Evolutionary conservation across 2,888 invertebrate genomes (phyloP).

Genomic region (Amaurobius ferox): DNA sequence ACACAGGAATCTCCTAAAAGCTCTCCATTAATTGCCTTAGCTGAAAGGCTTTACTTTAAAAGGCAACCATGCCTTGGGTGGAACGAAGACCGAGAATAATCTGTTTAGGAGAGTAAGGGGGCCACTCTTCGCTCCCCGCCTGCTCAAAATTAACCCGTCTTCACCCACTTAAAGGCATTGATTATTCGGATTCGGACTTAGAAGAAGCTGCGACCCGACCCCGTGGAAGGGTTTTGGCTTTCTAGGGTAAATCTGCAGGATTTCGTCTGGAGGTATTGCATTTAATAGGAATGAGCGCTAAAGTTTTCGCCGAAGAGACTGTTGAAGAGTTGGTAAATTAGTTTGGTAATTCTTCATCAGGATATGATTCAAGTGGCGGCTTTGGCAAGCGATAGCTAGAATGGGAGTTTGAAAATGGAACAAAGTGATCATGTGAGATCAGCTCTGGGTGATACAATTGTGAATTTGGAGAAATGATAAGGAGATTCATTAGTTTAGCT

Average conservation of each 20-base stretch:
- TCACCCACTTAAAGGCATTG: conserved; percentile 64
- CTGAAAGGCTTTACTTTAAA: conserved; percentile 15
- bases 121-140: not conserved
- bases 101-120: conserved; percentile 25
- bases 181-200: conserved; percentile 39
- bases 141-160: conserved; percentile 29
- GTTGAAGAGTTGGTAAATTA: not conserved
- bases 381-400: too few species aligned
- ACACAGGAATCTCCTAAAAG: conserved; percentile 37
- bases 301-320: not conserved
- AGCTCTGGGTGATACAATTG: too few species aligned
- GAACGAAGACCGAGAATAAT: conserved; percentile 48
- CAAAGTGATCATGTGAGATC: too few species aligned
- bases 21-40: conserved; percentile 55
- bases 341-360: not conserved
- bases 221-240: not conserved
- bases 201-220: not conserved
- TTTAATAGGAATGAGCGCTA: not conserved
- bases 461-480: too few species aligned
- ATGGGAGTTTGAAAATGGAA: too few species aligned
- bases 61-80: not conserved
- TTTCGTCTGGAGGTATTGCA: not conserved
- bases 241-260: not conserved
- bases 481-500: too few species aligned
- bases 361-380: too few species aligned